Percentiles rank a stretch among this genome's conserved stretches.
Conservation (phyloP, 2,113 vertebrate genomes). For the Sapayoa aenigma region DNA sequence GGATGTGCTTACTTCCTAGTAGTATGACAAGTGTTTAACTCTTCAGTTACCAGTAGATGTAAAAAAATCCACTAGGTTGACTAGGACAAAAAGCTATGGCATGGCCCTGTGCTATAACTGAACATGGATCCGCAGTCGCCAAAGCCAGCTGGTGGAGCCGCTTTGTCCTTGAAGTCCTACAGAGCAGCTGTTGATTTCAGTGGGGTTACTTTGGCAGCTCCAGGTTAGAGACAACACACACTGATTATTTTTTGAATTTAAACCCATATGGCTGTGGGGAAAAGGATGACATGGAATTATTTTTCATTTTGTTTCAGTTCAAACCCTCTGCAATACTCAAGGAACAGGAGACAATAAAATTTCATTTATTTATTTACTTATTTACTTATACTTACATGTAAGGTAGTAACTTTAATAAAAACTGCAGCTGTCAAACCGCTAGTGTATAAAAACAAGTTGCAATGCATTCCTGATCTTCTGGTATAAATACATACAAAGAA, state of each 20-base stretch:
- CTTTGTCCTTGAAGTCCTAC: neutral
- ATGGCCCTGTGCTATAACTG: neutral
- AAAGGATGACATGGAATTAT: neutral
- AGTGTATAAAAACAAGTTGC: neutral
- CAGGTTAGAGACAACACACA: neutral
- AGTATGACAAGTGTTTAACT: neutral
- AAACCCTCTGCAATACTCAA: neutral
- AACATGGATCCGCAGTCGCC: accelerated
- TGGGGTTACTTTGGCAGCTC: neutral
- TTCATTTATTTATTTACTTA: neutral
- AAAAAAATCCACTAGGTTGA: neutral
- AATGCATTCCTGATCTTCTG: neutral
- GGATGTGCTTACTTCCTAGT: neutral
- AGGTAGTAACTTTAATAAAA: neutral
- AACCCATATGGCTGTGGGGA: neutral
- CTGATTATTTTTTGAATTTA: neutral
- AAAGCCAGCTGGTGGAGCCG: neutral
- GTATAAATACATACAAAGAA: neutral
- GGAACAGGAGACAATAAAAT: neutral
- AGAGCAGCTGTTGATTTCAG: neutral
- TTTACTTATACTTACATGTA: neutral
- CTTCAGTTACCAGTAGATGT: neutral
- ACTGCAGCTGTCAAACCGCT: neutral
- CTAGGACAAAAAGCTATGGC: neutral
- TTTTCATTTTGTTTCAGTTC: neutral